Base-by-base conservation (phyloP, 2,888 invertebrate genomes). In the Stomorhina lunata region DNA sequence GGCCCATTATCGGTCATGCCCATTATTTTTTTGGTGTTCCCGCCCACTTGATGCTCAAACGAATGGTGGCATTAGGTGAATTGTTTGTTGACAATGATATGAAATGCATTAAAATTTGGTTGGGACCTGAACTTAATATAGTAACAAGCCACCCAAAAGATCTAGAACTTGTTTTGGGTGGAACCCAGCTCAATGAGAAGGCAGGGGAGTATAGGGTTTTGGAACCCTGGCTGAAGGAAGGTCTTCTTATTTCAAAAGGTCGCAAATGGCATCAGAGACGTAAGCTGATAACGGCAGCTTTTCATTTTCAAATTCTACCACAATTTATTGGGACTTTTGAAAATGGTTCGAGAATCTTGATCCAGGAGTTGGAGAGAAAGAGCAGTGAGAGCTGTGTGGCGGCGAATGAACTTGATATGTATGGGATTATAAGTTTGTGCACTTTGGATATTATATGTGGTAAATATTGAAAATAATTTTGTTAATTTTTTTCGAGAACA, bases 231-330 rank as follows among this genome's bases (percentile, higher is more conserved):
- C 83, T 88, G 1, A 84, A 86, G 20, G 86, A 87, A 25, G 88
- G 88, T 1, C 72, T 88, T 20, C 81, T 88, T 17, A 76, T 87
- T 1, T 87, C 86, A 40, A 73, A 61, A 27, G 86, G 86, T 1
- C 69, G 66, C 1, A 93, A 93, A 91, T 96, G 96, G 96, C 92
- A 92, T 84, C 90, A 90, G 0, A 92, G 94, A 22, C 92, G 96
- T 40, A 95, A 94, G 89, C 92, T 95, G 76, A 88, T 96, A 75
- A 95, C 95, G 0, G 95, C 95, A 0, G 93, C 95, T 0, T 96
- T 96, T 89, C 96, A 96, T 89, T 95, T 95, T 88, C 94, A 94
- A 85, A 95, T 95, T 76, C 90, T 96, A 34, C 94, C 95, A 86
- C 93, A 94, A 84, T 95, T 95, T 88, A 88, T 95, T 7, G 93